These are phyloP conservation scores for Nannospalax galili DNA, from an alignment of 2,113 vertebrate species.

Conservation along the genomic window DNA sequence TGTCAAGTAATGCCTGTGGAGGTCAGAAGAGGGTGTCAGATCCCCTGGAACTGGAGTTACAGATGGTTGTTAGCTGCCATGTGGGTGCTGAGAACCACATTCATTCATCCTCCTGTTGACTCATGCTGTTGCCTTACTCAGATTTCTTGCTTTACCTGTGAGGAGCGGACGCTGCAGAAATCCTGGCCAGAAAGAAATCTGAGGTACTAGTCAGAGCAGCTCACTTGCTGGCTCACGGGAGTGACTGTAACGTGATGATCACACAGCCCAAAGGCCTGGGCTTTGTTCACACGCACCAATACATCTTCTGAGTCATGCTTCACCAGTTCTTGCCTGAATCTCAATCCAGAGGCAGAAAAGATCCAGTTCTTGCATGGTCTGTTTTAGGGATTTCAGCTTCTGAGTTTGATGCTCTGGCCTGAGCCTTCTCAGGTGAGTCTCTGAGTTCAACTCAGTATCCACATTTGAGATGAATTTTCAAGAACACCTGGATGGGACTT, in stretches of 20 bases:
- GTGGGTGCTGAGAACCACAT: neutral
- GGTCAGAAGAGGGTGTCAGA: no score
- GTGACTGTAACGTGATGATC: conserved; percentile 54
- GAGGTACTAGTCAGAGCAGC: conserved; percentile 68
- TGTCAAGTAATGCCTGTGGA: no score
- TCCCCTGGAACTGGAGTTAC: no score
- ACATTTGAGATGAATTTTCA: conserved; percentile 30
- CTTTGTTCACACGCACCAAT: conserved; percentile 25
- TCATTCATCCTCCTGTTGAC: conserved; percentile 46
- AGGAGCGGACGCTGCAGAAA: conserved; percentile 74
- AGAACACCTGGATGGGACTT: neutral
- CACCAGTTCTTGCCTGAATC: neutral
- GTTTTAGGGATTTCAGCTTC: neutral
- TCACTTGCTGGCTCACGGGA: conserved; percentile 63
- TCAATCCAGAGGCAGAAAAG: conserved; percentile 4
- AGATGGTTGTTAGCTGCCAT: no score
- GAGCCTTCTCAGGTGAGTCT: neutral
- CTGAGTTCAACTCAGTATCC: neutral
- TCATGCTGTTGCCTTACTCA: conserved; percentile 59
- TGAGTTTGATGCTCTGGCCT: neutral
- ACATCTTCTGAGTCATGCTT: conserved; percentile 63
- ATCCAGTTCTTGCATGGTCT: neutral
- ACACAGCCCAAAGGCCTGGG: conserved; percentile 42
- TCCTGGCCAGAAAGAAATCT: conserved; percentile 65
- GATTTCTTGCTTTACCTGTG: conserved; percentile 35